Evolutionary conservation across 92 coral and sea anemone genomes (phyloP).

Genomic region (Palythoa grandiflora): DNA sequence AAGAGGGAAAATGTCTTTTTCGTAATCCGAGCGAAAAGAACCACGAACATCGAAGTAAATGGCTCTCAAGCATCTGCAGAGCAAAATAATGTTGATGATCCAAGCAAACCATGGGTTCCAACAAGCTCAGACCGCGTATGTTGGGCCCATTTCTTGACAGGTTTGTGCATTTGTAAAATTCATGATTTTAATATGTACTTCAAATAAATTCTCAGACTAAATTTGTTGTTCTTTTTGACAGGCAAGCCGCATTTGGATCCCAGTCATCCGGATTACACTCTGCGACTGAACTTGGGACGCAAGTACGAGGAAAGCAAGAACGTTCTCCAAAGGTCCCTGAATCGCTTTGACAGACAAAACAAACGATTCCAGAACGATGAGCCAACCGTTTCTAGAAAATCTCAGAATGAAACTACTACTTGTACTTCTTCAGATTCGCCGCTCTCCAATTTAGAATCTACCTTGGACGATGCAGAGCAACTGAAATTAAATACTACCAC

Average conservation of each 20-base stretch:
- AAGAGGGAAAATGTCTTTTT: slow-evolving; percentile 18
- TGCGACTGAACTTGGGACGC: slow-evolving; percentile 7
- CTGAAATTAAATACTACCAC: background rate
- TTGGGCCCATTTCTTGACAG: slow-evolving; percentile 29
- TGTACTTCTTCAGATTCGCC: slow-evolving; percentile 23
- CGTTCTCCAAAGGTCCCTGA: background rate
- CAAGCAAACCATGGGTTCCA: slow-evolving; percentile 17
- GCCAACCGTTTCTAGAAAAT: slow-evolving; percentile 15
- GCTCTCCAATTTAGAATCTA: slow-evolving; percentile 13
- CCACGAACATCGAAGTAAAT: slow-evolving; percentile 7
- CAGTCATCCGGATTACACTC: slow-evolving; percentile 8
- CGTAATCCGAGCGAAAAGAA: background rate
- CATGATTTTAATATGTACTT: slow-evolving; percentile 4
- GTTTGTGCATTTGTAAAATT: slow-evolving; percentile 17
- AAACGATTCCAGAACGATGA: slow-evolving; percentile 4
- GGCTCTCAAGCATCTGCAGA: slow-evolving; percentile 20
- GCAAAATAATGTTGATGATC: slow-evolving; percentile 9
- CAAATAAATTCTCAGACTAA: background rate
- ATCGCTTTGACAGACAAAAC: background rate
- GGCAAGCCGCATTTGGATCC: background rate
- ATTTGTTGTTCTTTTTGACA: background rate
- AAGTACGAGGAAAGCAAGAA: slow-evolving; percentile 27
- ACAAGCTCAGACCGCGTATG: slow-evolving; percentile 20
- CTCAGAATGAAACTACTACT: slow-evolving; percentile 22
- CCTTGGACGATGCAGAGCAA: slow-evolving; percentile 6